Percentiles rank a stretch among this genome's conserved stretches.
phyloP scores from a whole-genome alignment of 2,888 invertebrate genomes.

The Patella ulyssiponensis region DNA sequence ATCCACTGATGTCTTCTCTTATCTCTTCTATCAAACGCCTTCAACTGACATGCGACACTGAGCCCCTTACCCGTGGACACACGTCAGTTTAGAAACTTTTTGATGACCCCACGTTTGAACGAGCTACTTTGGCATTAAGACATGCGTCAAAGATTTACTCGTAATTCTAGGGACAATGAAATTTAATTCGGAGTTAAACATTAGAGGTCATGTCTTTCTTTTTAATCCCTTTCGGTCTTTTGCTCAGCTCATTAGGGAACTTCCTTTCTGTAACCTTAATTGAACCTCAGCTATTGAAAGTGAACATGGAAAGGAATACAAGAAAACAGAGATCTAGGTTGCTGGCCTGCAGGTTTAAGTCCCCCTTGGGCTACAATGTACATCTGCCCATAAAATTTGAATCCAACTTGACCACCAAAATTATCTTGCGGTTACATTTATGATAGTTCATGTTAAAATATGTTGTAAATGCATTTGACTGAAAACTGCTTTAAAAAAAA shows the following conservation, averaged over 20 bases:
- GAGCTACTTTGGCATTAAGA: constrained; percentile 2
- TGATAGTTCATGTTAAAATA: too few relatives aligned
- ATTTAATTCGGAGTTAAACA: neutral
- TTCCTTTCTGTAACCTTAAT: neutral
- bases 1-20: neutral
- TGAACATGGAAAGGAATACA: too few relatives aligned
- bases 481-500: too few relatives aligned
- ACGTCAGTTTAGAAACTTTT: neutral
- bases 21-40: neutral
- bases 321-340: too few relatives aligned
- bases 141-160: neutral
- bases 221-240: neutral
- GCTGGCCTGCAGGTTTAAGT: too few relatives aligned
- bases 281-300: neutral
- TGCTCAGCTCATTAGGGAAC: neutral
- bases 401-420: too few relatives aligned
- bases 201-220: neutral
- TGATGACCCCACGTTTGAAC: neutral
- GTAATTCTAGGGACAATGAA: neutral
- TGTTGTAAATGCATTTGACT: too few relatives aligned
- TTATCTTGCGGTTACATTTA: too few relatives aligned
- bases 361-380: neutral
- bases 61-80: constrained; percentile 3
- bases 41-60: neutral
- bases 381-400: neutral